These are phyloP conservation scores for Harpegnathos saltator DNA, from an alignment of 1,140 invertebrate species.

Conservation along the genomic window DNA sequence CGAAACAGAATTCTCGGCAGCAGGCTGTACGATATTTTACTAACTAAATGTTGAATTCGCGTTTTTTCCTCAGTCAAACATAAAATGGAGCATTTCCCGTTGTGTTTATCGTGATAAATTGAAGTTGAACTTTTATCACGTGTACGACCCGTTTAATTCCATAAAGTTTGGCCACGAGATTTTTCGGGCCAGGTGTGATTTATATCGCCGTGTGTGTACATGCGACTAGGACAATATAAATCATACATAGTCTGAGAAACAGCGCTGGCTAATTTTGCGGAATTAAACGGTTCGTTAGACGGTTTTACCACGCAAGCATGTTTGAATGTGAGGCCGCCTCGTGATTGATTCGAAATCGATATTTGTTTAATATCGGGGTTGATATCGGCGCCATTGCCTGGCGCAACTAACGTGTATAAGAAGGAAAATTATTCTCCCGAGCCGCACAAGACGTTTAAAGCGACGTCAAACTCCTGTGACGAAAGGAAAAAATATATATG, in stretches of 20 bases:
- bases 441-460: conserved; percentile 39
- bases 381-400: neutral
- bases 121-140: neutral
- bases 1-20: no score
- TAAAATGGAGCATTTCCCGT: neutral
- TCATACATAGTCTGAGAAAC: neutral
- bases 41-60: neutral
- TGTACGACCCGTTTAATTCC: neutral
- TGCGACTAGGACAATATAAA: neutral
- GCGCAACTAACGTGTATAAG: conserved; percentile 9
- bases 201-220: neutral
- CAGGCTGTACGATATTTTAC: neutral
- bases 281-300: neutral
- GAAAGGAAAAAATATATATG: conserved; percentile 34
- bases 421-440: conserved; percentile 10
- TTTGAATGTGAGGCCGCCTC: neutral
- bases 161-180: no score
- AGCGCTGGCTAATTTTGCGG: neutral
- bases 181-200: neutral
- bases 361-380: neutral
- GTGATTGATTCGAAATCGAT: conserved; percentile 59
- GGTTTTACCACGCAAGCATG: neutral
- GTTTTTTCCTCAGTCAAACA: neutral
- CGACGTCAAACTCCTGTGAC: neutral
- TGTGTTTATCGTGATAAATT: conserved; percentile 6